Evolutionary conservation across 2,113 vertebrate species (phyloP).

Genomic region (Globicephala melas): DNA sequence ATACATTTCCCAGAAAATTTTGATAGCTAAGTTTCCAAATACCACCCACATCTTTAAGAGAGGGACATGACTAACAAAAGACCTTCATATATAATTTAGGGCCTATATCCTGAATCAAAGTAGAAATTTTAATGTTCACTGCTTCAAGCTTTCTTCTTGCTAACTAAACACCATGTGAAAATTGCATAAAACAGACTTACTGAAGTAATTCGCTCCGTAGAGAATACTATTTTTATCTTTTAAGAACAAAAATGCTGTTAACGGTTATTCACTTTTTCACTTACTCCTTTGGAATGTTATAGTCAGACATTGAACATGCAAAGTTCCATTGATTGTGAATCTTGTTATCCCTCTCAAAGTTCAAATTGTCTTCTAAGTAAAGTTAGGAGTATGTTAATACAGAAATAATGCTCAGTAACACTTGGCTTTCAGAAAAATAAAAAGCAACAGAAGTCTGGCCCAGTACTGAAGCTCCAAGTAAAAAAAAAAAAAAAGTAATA

Average conservation of each 20-base stretch:
- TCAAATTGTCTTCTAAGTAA: background rate
- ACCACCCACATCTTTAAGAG: background rate
- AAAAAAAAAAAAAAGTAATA: background rate
- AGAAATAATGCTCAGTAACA: background rate
- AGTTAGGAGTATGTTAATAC: background rate
- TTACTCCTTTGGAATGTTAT: background rate
- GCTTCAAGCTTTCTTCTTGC: background rate
- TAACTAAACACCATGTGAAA: background rate
- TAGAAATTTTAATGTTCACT: background rate
- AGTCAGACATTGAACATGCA: background rate
- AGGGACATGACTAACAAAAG: background rate
- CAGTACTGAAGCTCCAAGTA: background rate
- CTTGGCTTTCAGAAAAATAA: background rate
- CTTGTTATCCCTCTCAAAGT: background rate
- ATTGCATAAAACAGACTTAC: background rate
- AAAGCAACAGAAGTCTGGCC: background rate
- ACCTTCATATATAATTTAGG: background rate
- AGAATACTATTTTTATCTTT: constrained; percentile 10
- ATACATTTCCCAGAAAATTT: background rate
- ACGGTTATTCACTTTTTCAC: background rate
- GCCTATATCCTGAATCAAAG: background rate
- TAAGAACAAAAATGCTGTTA: constrained; percentile 10
- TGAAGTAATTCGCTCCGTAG: background rate
- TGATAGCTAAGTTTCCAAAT: background rate
- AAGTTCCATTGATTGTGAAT: background rate